Percentiles rank a stretch among this genome's conserved stretches.
phyloP scores from a whole-genome alignment of 2,797 vertebrate genomes.

The Scolopax bukidnonensis region DNA sequence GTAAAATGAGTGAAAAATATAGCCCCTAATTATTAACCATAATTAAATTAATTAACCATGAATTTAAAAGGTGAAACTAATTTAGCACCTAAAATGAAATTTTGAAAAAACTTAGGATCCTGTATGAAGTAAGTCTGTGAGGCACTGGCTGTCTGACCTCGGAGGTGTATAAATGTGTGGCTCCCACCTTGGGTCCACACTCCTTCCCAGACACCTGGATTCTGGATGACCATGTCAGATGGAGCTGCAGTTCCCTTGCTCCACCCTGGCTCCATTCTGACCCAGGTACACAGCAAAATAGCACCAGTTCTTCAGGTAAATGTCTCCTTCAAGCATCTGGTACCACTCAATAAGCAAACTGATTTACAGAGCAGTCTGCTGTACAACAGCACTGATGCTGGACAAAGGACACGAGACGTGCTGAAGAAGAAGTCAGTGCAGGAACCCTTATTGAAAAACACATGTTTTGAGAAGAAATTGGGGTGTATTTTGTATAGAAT shows the following conservation, averaged over 20 bases:
- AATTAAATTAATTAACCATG: conserved; percentile 3
- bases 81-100: neutral
- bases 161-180: neutral
- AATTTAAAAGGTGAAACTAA: conserved; percentile 1
- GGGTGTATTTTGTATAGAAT: neutral
- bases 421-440: neutral
- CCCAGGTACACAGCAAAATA: neutral
- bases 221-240: neutral
- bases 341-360: neutral
- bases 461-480: neutral
- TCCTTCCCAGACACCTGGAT: neutral
- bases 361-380: neutral
- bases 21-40: neutral
- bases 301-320: neutral
- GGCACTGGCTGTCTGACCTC: neutral
- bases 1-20: conserved; percentile 25
- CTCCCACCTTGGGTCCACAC: neutral
- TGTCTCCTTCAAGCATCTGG: neutral
- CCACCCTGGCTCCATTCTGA: neutral
- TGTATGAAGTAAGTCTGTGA: neutral
- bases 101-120: neutral
- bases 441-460: neutral
- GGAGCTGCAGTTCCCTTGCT: neutral
- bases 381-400: neutral
- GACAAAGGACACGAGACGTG: neutral